These are phyloP conservation scores for Corythucha ciliata DNA, from an alignment of 2,888 invertebrate genomes.

Conservation along the genomic window DNA sequence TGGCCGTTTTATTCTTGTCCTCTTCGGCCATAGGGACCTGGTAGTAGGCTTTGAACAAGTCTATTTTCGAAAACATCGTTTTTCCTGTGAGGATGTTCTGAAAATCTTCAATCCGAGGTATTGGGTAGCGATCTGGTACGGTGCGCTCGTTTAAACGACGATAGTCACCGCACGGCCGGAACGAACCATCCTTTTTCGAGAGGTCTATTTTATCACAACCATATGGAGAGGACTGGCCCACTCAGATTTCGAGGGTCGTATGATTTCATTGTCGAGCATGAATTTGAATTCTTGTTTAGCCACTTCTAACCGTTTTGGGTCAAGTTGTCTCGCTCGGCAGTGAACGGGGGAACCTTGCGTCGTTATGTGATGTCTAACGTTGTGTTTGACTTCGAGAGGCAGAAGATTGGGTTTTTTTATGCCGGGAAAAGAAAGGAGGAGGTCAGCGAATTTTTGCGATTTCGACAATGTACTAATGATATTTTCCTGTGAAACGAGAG, in stretches of 20 bases:
- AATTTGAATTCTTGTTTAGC: conserved; percentile 31
- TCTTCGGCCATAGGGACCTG: conserved; percentile 17
- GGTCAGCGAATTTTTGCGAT: not conserved
- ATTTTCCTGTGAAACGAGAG: not conserved
- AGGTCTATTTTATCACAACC: too few species aligned
- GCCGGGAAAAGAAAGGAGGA: not conserved
- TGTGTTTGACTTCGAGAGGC: not conserved
- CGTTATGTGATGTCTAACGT: conserved; percentile 6
- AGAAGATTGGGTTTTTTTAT: not conserved
- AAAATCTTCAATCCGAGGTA: conserved; percentile 20
- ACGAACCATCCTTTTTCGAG: conserved; percentile 33
- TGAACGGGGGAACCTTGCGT: conserved; percentile 30
- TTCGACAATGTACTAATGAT: not conserved
- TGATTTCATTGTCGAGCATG: conserved; percentile 30
- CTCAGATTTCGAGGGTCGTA: conserved; percentile 21
- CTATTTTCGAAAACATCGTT: conserved; percentile 24
- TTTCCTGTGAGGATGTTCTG: conserved; percentile 22
- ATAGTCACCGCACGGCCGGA: conserved; percentile 37
- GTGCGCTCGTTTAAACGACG: conserved; percentile 35
- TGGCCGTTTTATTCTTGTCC: conserved; percentile 17
- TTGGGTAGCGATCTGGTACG: conserved; percentile 34
- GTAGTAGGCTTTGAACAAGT: conserved; percentile 22
- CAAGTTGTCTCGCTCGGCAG: conserved; percentile 31
- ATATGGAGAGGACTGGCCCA: conserved; percentile 36
- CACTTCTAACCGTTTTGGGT: conserved; percentile 22